Base-by-base conservation (phyloP, 2,888 invertebrate species). In the Bugulina stolonifera region DNA sequence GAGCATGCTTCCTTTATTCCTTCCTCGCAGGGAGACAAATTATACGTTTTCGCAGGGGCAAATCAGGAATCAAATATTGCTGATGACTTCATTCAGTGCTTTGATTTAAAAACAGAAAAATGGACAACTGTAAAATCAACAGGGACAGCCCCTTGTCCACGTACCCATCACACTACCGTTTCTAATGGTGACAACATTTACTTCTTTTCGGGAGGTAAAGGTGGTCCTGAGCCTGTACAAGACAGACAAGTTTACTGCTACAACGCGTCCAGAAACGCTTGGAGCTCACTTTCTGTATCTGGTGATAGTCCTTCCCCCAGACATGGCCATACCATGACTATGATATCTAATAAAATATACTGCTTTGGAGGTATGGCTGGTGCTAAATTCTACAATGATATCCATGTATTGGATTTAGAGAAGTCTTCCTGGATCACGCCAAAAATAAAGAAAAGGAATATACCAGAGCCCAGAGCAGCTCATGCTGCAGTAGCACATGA, bases 301-400 rank as follows among this genome's bases (percentile, higher is more conserved):
- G 83, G 83, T 1, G 79, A 81, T 69, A 76, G 81, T 0, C 84
- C 84, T 2, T 81, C 82, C 72, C 80, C 82, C 0, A 76, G 84
- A 10, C 83, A 83, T 75, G 84, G 84, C 69, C 84, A 84, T 76
- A 75, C 80, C 27, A 80, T 83, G 79, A 78, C 80, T 72, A 77
- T 79, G 10, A 73, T 78, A 34, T 79, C 79, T 25, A 78, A 78
- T 74, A 79, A 78, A 72, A 75, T 84, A 27, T 81, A 77, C 72
- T 73, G 84, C 35, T 83, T 83, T 74, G 84, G 83, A 22, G 84
- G 84, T 23, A 82, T 84, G 82, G 78, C 81, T 1, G 81, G 81
- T 1, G 75, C 78, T 27, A 79, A 79, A 3, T 82, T 84, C 74
- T 84, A 81, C 73, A 81, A 82, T 74, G 83, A 84, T 73, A 77